Evolutionary conservation across 2,113 vertebrate species (phyloP).

Genomic region (Sinocyclocheilus grahami): DNA sequence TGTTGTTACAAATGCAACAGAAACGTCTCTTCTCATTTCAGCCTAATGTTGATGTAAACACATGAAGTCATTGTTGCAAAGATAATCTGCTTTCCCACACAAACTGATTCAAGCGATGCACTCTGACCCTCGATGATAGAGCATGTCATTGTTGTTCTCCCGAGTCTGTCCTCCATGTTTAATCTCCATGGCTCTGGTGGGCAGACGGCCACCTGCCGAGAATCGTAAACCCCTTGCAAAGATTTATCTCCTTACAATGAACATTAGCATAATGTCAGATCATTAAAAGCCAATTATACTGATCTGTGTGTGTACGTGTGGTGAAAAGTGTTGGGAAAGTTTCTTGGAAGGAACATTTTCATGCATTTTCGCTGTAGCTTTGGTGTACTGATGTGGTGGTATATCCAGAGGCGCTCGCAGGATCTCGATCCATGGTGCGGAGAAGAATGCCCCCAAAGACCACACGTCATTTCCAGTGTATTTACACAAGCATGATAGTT

Average conservation of each 20-base stretch:
- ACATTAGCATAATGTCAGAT: slow-evolving; percentile 90
- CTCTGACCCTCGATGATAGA: slow-evolving; percentile 50
- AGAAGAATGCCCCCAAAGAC: not conserved
- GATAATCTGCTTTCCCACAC: slow-evolving; percentile 38
- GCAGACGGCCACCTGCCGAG: slow-evolving; percentile 78
- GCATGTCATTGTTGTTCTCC: slow-evolving; percentile 26
- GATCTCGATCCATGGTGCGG: not conserved
- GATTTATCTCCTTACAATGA: slow-evolving; percentile 82
- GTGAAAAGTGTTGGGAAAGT: slow-evolving; percentile 45
- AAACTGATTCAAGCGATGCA: slow-evolving; percentile 2
- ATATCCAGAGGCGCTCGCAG: not conserved
- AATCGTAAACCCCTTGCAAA: slow-evolving; percentile 70
- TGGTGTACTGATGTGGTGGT: not conserved
- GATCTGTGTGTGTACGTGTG: slow-evolving; percentile 60
- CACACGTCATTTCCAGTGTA: not conserved
- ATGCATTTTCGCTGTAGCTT: not conserved
- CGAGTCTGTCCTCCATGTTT: slow-evolving; percentile 56
- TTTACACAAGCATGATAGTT: not conserved
- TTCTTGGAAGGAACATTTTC: slow-evolving; percentile 21
- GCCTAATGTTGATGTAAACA: slow-evolving; percentile 15
- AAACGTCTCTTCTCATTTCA: not conserved
- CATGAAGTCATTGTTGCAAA: slow-evolving; percentile 23
- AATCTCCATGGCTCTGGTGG: slow-evolving; percentile 64
- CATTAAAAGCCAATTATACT: slow-evolving; percentile 92
- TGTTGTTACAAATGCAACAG: slow-evolving; percentile 16